Evolutionary conservation across 2,113 vertebrate genomes (phyloP).

Genomic region (Raja brachyura): DNA sequence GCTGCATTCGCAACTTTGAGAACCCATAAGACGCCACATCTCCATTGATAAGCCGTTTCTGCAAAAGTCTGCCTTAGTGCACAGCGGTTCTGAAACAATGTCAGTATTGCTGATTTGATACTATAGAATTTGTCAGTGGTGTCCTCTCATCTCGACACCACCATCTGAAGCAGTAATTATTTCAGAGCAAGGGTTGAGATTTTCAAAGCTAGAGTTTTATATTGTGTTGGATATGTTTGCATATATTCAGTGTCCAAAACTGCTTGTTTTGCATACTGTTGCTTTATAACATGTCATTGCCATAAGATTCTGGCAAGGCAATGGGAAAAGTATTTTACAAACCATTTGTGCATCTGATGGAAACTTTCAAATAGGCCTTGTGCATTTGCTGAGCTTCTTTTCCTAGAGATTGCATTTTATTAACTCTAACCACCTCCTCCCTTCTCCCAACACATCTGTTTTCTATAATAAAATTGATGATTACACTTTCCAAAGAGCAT

Average conservation of each 20-base stretch:
- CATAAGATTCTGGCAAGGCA: background rate
- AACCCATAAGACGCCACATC: too few relatives aligned
- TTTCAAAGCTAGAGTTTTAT: background rate
- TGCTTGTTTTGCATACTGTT: background rate
- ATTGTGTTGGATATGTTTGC: background rate
- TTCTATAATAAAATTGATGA: background rate
- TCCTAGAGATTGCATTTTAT: background rate
- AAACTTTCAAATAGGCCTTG: background rate
- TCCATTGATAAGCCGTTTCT: too few relatives aligned
- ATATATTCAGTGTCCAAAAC: background rate
- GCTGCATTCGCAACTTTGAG: too few relatives aligned
- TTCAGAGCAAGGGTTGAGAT: background rate
- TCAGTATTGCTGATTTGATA: background rate
- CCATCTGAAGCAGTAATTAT: background rate
- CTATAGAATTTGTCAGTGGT: background rate
- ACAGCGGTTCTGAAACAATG: background rate
- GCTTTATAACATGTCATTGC: background rate
- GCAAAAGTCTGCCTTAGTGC: too few relatives aligned
- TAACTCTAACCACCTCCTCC: background rate
- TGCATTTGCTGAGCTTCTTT: background rate
- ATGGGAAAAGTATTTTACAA: background rate
- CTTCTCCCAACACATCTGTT: background rate
- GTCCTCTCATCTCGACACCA: background rate
- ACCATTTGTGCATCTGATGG: background rate
- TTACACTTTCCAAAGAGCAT: background rate